phyloP scores from a whole-genome alignment of 1,140 invertebrate genomes.

The Epicauta chinensis region DNA sequence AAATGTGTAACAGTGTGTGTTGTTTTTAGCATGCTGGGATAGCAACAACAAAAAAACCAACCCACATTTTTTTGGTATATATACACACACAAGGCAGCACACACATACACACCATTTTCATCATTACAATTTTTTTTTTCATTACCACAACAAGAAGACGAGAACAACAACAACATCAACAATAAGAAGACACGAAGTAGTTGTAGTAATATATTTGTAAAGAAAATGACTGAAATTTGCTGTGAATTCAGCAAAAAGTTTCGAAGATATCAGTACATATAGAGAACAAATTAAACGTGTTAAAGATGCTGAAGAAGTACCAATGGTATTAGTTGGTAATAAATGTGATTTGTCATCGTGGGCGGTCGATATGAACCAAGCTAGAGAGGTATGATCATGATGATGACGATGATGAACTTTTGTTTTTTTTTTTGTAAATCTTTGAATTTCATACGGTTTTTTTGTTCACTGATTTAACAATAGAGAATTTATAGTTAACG shows the following conservation, averaged over 20 bases:
- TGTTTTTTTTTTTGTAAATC: too few relatives aligned
- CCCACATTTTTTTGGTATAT: background rate
- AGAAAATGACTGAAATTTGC: slow-evolving; percentile 69
- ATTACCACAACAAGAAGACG: too few relatives aligned
- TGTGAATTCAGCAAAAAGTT: slow-evolving; percentile 81
- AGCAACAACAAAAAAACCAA: slow-evolving; percentile 14
- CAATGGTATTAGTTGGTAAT: slow-evolving; percentile 94
- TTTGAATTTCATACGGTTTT: background rate
- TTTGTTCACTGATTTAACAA: too few relatives aligned
- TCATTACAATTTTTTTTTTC: too few relatives aligned
- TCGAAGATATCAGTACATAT: slow-evolving; percentile 87
- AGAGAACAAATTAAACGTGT: slow-evolving; percentile 92
- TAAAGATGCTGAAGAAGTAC: slow-evolving; percentile 91
- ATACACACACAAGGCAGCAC: background rate
- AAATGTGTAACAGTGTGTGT: slow-evolving; percentile 12
- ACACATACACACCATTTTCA: background rate
- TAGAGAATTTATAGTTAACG: too few relatives aligned
- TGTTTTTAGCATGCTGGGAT: slow-evolving; percentile 16
- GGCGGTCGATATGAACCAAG: slow-evolving; percentile 16
- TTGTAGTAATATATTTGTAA: too few relatives aligned
- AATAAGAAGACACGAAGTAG: too few relatives aligned
- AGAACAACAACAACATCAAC: too few relatives aligned
- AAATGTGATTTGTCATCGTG: slow-evolving; percentile 48
- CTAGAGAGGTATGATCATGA: slow-evolving; percentile 15
- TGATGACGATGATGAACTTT: too few relatives aligned